Evolutionary conservation across 2,797 vertebrate genomes (phyloP).

Genomic region (Ceryle rudis): DNA sequence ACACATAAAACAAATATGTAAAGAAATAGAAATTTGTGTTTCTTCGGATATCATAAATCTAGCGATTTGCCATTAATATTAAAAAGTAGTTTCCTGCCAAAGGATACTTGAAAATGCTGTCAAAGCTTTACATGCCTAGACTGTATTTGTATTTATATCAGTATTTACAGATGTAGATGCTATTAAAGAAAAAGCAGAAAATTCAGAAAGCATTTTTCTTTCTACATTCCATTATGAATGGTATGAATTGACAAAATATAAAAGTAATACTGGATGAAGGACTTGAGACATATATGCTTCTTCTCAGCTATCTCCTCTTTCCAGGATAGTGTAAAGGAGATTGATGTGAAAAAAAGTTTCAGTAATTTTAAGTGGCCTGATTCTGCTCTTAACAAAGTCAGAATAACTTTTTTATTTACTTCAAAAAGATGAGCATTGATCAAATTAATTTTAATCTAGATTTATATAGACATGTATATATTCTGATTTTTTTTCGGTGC

Average conservation of each 20-base stretch:
- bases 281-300: accelerated
- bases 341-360: not conserved
- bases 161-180: not conserved
- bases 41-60: not conserved
- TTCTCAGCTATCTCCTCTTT: not conserved
- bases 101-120: not conserved
- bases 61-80: not conserved
- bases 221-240: not conserved
- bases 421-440: not conserved
- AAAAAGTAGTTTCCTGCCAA: not conserved
- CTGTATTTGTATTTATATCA: not conserved
- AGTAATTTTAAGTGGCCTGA: not conserved
- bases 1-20: not conserved
- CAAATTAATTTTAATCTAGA: not conserved
- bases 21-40: not conserved
- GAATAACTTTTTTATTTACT: not conserved
- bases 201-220: not conserved
- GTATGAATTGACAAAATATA: not conserved
- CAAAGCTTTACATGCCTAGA: not conserved
- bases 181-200: not conserved
- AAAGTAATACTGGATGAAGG: not conserved
- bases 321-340: not conserved
- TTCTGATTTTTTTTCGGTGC: not conserved
- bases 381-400: not conserved
- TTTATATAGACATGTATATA: not conserved